Evolutionary conservation across 1,140 invertebrate species (phyloP).

Genomic region (Adelges cooleyi): DNA sequence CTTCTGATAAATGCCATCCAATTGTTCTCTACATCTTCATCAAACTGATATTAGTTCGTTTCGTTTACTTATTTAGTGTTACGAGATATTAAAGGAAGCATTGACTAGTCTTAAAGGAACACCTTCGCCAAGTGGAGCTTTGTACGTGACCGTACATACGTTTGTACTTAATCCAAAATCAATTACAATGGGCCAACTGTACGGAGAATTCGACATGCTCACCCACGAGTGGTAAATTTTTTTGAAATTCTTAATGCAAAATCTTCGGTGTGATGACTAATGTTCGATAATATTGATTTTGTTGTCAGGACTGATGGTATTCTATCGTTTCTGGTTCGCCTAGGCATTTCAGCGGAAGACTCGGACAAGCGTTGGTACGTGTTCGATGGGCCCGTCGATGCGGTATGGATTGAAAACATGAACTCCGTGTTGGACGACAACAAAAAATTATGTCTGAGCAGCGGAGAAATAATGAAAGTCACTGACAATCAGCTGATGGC

Average conservation of each 20-base stretch:
- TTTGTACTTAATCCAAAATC: constrained; percentile 90
- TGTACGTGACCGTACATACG: constrained; percentile 78
- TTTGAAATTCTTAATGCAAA: background rate
- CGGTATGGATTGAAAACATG: constrained; percentile 70
- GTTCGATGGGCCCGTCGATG: constrained; percentile 62
- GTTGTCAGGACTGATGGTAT: constrained; percentile 64
- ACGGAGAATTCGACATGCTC: constrained; percentile 79
- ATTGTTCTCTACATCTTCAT: no score
- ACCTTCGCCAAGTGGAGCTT: constrained; percentile 34
- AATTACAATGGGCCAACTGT: constrained; percentile 83
- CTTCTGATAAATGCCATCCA: no score
- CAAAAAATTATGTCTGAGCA: constrained; percentile 70
- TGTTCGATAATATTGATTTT: constrained; percentile 78
- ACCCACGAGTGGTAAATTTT: constrained; percentile 74
- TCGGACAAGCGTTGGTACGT: constrained; percentile 75
- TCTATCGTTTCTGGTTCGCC: no score
- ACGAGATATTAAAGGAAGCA: no score
- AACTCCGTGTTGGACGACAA: constrained; percentile 74
- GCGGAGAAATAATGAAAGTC: constrained; percentile 69
- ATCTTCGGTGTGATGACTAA: no score
- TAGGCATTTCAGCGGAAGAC: constrained; percentile 9
- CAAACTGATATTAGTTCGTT: no score
- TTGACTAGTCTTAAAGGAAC: no score
- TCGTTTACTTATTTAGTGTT: no score
- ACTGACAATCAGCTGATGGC: constrained; percentile 78